Base-by-base conservation (phyloP, 2,797 vertebrate genomes). In the Graptemys geographica region DNA sequence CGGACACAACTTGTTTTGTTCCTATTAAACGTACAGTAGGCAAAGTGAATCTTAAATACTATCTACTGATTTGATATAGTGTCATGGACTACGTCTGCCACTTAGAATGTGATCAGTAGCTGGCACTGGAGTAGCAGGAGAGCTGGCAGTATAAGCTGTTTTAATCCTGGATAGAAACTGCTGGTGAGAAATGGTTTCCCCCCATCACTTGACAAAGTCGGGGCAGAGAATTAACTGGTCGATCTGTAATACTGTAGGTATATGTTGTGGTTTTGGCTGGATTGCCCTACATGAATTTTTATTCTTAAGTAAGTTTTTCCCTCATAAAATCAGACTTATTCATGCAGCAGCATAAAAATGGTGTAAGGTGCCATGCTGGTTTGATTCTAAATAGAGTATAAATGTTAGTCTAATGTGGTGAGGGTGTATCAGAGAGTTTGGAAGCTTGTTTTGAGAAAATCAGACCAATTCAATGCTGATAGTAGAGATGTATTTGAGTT, bases 1-100 rank as follows among this genome's bases (percentile, higher is more conserved):
- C 59, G 33, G 95, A 87, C 1, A 8, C 90, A 51, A n/a, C 90
- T 69, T 33, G 69, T 93, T 96, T 86, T 89, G n/a, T 84, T 62
- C 59, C 59, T 62, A 8, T 62, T 62, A 15, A 62, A 62, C 1
- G 3, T 18, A 18, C 59, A 18, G 8, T 62, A 62, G 59, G 15
- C 59, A 13, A 31, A 59, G 7, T n/a, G 59, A 62, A 62, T 62
- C 59, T 62, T 8, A 9, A 62, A 62, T 62, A 62, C 59, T 33
- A 31, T 62, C 13, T 62, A 33, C 15, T 62, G 31, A 62, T 33
- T 62, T 62, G 59, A 62, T 62, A 62, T 62, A 62, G 27, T 57
- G 56, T 6, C 56, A 28, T 6, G 27, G 56, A 33, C 59, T 33
- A 33, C 4, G 59, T 8, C 31, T 33, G 59, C 31, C 59, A 62